Base-by-base conservation (phyloP, 2,113 vertebrate species). In the Hemibates koningsi region DNA sequence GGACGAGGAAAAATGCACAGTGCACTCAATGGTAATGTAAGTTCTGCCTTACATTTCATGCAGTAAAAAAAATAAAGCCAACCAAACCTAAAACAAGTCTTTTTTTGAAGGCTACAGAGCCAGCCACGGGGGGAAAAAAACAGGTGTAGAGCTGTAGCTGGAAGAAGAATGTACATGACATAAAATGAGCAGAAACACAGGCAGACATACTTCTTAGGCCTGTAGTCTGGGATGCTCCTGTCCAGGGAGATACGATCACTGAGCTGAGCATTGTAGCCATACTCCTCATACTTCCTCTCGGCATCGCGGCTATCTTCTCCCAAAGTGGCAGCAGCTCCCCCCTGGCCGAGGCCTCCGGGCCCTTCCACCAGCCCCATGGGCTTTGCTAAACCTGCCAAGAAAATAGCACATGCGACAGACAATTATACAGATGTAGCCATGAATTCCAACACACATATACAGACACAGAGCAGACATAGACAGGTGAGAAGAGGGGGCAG, bases 291-390 rank as follows among this genome's bases (percentile, higher is more conserved):
- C 59, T 97, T 98, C 41, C 96, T 97, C 38, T 98, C 98, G 0
- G 90, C 90, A 91, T 99, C 99, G 3, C 89, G 98, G 86, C 97
- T 98, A 52, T 99, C 97, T 1, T 97, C 98, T 59, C 96, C 97
- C 85, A 99, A 95, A 1, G 98, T 98, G 83, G 98, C 98, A 3
- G 98, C 97, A 81, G 97, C 96, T 76, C 99, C 99, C 1, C 98
- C 99, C 93, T 99, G 98, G 57, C 99, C 98, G 73, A 99, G 94
- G n/a, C 98, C 99, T 36, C 99, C 98, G 0, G 99, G 99, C 11
- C 99, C 99, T 94, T 99, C 99, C 88, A 99, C 97, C 93, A 99
- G 97, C 81, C 99, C 99, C 86, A 99, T 99, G 59, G 99, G 98
- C 90, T 99, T 99, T 12, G 99, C 98, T 50, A 99, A 94, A 94